Evolutionary conservation across 2,113 vertebrate species (phyloP).

Genomic region (Amphiprion percula): DNA sequence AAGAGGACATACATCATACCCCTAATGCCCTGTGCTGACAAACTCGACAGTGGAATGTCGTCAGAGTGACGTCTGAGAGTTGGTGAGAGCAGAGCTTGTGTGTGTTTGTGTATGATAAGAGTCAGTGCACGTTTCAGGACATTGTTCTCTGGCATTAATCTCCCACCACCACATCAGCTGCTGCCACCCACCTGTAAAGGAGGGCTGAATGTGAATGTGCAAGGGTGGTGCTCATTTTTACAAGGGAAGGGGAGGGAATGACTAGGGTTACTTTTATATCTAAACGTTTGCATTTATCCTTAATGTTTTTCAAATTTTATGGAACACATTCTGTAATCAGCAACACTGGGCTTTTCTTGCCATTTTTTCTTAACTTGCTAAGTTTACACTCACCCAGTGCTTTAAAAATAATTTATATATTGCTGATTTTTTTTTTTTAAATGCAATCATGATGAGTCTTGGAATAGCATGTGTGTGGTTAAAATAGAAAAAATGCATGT

Average conservation of each 20-base stretch:
- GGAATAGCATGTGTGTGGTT: too few species aligned
- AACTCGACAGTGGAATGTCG: conserved; percentile 40
- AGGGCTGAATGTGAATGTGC: conserved; percentile 18
- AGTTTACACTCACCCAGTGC: too few species aligned
- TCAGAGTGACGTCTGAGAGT: conserved; percentile 66
- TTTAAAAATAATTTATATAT: too few species aligned
- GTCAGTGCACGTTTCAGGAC: conserved; percentile 48
- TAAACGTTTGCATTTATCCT: too few species aligned
- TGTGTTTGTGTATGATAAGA: conserved; percentile 80
- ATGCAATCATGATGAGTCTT: too few species aligned
- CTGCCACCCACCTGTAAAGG: conserved; percentile 40
- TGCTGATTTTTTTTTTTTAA: too few species aligned
- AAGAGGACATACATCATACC: conserved; percentile 69
- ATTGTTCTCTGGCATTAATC: conserved; percentile 60
- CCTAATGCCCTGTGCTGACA: conserved; percentile 59
- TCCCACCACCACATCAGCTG: conserved; percentile 36
- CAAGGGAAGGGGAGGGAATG: background rate
- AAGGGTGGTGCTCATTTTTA: background rate
- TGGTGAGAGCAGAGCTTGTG: conserved; percentile 37
- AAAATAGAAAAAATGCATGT: background rate
- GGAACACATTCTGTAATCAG: too few species aligned
- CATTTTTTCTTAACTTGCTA: too few species aligned
- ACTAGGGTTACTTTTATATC: background rate
- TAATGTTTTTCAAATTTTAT: too few species aligned
- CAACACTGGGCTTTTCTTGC: too few species aligned